phyloP scores from a whole-genome alignment of 37 sponge, comb jelly and placozoan genomes.

The Petrosia ficiformis region DNA sequence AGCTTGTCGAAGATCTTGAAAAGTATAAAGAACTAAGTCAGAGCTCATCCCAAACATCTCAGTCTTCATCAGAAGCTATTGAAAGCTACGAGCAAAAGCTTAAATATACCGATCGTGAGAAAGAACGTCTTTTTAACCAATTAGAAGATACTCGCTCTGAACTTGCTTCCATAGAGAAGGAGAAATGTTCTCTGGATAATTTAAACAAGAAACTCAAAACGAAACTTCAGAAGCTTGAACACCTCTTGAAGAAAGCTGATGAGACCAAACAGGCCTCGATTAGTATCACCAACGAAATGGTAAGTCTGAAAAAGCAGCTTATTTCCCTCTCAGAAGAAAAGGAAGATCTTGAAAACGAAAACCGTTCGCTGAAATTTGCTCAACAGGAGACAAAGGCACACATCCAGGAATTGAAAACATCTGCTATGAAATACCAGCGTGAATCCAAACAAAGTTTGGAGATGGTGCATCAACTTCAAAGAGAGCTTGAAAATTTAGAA shows the following conservation, averaged over 20 bases:
- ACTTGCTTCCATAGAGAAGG: not conserved
- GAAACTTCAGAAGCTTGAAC: not conserved
- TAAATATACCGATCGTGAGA: not conserved
- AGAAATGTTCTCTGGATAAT: not conserved
- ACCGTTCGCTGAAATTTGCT: not conserved
- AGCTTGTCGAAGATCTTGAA: not conserved
- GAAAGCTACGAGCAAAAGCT: not conserved
- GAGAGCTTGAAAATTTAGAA: slow-evolving; percentile 35
- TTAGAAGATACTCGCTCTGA: not conserved
- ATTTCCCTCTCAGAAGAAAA: slow-evolving; percentile 17
- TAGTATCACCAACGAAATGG: not conserved
- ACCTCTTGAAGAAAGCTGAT: not conserved
- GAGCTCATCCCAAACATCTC: not conserved
- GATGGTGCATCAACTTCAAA: slow-evolving; percentile 34
- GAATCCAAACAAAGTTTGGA: slow-evolving; percentile 29
- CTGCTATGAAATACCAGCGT: slow-evolving; percentile 10
- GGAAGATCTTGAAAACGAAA: not conserved
- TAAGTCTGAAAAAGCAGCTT: not conserved
- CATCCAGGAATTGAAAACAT: slow-evolving; percentile 23
- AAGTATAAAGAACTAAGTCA: not conserved
- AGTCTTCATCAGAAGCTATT: not conserved
- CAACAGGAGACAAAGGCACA: not conserved
- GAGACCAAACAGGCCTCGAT: not conserved
- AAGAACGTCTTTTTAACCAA: not conserved
- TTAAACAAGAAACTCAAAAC: not conserved